Conservation (phyloP, 1,140 invertebrate species). For the Homalodisca vitripennis region DNA sequence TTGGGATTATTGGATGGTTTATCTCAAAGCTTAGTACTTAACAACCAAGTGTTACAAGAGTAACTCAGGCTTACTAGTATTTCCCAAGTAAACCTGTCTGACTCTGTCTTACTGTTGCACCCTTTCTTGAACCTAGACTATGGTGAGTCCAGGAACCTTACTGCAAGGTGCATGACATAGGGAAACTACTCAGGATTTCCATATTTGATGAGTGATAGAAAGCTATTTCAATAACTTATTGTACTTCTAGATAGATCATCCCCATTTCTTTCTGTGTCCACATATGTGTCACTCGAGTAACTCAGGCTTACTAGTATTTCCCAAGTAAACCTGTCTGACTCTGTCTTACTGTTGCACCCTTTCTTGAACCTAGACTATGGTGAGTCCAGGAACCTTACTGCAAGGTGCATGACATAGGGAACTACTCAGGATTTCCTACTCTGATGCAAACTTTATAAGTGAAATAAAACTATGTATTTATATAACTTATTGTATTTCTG, state of each 20-base stretch:
- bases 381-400: not conserved
- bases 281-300: constrained; percentile 1
- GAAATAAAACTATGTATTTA: too few relatives aligned
- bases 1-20: too few relatives aligned
- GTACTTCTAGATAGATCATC: too few relatives aligned
- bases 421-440: too few relatives aligned
- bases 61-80: constrained; percentile 2
- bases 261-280: too few relatives aligned
- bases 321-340: constrained; percentile 6
- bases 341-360: constrained; percentile 19
- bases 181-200: too few relatives aligned
- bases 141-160: not conserved
- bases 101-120: constrained; percentile 19
- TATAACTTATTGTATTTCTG: too few relatives aligned
- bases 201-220: too few relatives aligned
- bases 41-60: constrained; percentile 14
- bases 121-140: constrained; percentile 3
- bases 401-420: too few relatives aligned
- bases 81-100: not conserved
- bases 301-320: not conserved
- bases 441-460: too few relatives aligned
- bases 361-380: not conserved
- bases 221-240: too few relatives aligned
- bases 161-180: not conserved
- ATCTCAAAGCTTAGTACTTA: too few relatives aligned